Evolutionary conservation across 2,797 vertebrate genomes (phyloP), one percentile per base, ranked within the genome.

Genomic region (Artibeus lituratus): DNA sequence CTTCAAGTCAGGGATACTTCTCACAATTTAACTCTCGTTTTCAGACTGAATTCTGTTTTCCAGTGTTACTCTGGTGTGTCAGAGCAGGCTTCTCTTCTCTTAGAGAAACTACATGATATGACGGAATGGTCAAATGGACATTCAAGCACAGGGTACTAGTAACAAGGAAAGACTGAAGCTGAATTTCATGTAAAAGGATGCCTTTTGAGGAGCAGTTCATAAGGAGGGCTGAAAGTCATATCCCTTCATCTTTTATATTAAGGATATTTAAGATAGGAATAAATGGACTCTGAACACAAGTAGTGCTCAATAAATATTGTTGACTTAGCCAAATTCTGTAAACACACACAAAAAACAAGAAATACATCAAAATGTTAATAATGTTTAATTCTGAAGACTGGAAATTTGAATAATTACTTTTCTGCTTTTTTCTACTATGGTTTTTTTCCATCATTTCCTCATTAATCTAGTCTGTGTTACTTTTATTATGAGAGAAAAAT

Each of bases 111-210:
- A 78, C 11, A 81, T 0, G 29, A 4, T n/a, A 19, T 37, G 29
- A 93, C 49, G 65, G 82, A 83, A 47, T 87, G 29, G 15, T 62
- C 10, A 83, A 90, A 10, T 2, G 10, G 47, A 81, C 11, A 90
- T 44, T 47, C 35, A 88, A 84, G 67, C 15, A 72, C 47, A 59
- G 3, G 10, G 18, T 77, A 70, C 92, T 26, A 24, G 53, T 57
- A 87, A 87, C 5, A 12, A 7, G 21, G n/a, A 32, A 35, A 55
- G 16, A 94, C 39, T 70, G 5, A 87, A 51, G 49, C 47, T 49
- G 92, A 86, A 88, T 90, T 91, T 65, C 87, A 73, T 5, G 49
- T 65, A 57, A 93, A 92, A 90, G 42, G 10, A 84, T 73, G 11
- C 32, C 18, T 95, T 55, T 47, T 90, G 8, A 67, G 32, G 3